Percentiles rank a stretch among this genome's conserved stretches.
Conservation (phyloP, 2,113 vertebrate genomes). For the Pterocles gutturalis region DNA sequence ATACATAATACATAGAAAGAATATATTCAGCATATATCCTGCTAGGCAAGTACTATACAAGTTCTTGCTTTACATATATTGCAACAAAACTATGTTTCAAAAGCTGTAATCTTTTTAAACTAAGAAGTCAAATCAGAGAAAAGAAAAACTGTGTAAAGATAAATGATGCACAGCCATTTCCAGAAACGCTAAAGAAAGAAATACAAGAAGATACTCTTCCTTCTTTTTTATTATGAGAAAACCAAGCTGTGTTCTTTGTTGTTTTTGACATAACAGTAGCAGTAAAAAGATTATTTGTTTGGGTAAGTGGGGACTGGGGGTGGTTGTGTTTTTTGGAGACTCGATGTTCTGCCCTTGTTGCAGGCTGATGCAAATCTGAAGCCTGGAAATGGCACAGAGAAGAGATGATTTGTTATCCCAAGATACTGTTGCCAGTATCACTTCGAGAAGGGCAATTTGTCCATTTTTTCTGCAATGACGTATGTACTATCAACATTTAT, state of each 20-base stretch:
- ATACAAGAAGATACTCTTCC: background rate
- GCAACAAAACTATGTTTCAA: background rate
- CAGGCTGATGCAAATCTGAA: background rate
- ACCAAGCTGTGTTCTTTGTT: background rate
- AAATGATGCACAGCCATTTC: background rate
- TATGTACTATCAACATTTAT: background rate
- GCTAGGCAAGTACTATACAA: background rate
- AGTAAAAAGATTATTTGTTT: background rate
- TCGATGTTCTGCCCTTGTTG: accelerated
- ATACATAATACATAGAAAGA: background rate
- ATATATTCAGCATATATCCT: background rate
- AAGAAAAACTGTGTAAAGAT: background rate
- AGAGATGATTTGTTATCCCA: background rate
- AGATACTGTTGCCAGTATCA: background rate
- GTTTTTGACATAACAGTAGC: background rate
- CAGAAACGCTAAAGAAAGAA: background rate
- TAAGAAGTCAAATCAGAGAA: background rate
- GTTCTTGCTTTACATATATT: background rate
- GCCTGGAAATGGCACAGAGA: background rate
- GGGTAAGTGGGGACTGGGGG: background rate
- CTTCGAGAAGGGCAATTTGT: background rate
- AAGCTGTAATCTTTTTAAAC: background rate
- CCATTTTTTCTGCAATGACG: background rate
- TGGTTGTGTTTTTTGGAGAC: background rate
- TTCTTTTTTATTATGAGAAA: background rate